Evolutionary conservation across 2,113 vertebrate species (phyloP).

Genomic region (Gymnorhina tibicen): DNA sequence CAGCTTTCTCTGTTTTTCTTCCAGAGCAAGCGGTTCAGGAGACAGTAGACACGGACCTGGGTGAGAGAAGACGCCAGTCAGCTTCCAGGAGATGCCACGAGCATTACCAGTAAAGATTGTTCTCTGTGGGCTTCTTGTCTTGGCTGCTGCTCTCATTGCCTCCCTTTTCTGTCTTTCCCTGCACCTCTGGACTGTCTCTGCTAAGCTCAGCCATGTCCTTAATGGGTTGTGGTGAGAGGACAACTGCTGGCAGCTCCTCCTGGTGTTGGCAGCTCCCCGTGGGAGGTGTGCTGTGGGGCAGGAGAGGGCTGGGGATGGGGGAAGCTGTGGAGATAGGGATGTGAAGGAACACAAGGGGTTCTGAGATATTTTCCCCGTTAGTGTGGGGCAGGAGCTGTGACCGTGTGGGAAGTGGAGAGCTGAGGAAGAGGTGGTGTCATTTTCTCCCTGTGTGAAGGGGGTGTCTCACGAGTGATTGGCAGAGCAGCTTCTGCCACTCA

Average conservation of each 20-base stretch:
- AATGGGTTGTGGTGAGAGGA: not conserved
- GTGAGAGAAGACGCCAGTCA: not conserved
- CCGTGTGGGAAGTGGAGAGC: not conserved
- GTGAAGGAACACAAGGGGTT: not conserved
- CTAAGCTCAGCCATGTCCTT: not conserved
- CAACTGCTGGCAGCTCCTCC: not conserved
- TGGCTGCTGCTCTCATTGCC: not conserved
- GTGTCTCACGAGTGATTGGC: not conserved
- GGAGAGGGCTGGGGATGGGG: not conserved
- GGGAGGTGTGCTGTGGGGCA: not conserved
- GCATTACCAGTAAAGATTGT: not conserved
- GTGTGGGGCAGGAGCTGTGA: not conserved
- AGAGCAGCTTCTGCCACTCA: not conserved
- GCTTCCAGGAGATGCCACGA: not conserved
- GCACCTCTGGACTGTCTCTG: not conserved
- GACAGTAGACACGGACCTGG: conserved; percentile 5
- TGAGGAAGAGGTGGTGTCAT: not conserved
- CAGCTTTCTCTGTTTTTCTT: not conserved
- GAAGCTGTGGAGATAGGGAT: not conserved
- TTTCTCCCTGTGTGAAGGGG: not conserved
- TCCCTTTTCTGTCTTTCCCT: not conserved
- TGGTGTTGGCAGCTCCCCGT: not conserved
- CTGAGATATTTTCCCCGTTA: not conserved
- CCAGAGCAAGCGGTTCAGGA: conserved; percentile 62
- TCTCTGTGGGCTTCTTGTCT: not conserved